A percentile compares a stretch with the other conserved stretches of the same genome.
These are phyloP conservation scores for Blastobasis lacticolella DNA, from an alignment of 2,888 invertebrate species.

Conservation along the genomic window DNA sequence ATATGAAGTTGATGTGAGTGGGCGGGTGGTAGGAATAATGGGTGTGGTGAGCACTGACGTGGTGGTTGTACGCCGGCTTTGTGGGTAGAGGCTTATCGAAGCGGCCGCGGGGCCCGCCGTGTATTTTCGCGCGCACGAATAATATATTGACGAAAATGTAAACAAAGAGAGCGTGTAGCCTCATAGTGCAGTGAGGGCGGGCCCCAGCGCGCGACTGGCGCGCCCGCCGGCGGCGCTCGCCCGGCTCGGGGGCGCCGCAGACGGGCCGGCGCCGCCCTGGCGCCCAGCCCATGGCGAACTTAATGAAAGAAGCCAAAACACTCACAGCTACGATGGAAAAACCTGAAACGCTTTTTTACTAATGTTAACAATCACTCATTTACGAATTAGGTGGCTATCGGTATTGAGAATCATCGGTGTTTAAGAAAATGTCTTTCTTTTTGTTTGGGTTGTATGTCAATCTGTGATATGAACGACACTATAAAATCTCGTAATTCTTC, in stretches of 20 bases:
- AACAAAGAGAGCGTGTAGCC: slow-evolving; percentile 26
- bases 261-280: slow-evolving; percentile 51
- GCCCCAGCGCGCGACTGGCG: slow-evolving; percentile 54
- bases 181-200: slow-evolving; percentile 54
- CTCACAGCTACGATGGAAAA: no score
- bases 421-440: no score
- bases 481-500: no score
- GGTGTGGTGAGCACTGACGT: slow-evolving; percentile 46
- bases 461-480: no score
- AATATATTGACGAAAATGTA: slow-evolving; percentile 22
- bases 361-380: no score
- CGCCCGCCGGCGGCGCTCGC: slow-evolving; percentile 9
- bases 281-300: slow-evolving; percentile 24
- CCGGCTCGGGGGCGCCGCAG: slow-evolving; percentile 43
- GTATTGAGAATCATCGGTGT: no score
- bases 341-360: no score
- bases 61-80: slow-evolving; percentile 20
- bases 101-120: slow-evolving; percentile 39
- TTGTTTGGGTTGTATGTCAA: no score
- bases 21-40: slow-evolving; percentile 61
- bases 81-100: slow-evolving; percentile 19
- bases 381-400: no score
- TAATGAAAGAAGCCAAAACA: not conserved
- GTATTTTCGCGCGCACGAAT: slow-evolving; percentile 35
- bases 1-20: slow-evolving; percentile 43